phyloP scores from a whole-genome alignment of 2,797 vertebrate genomes.

The Sebastes minor region DNA sequence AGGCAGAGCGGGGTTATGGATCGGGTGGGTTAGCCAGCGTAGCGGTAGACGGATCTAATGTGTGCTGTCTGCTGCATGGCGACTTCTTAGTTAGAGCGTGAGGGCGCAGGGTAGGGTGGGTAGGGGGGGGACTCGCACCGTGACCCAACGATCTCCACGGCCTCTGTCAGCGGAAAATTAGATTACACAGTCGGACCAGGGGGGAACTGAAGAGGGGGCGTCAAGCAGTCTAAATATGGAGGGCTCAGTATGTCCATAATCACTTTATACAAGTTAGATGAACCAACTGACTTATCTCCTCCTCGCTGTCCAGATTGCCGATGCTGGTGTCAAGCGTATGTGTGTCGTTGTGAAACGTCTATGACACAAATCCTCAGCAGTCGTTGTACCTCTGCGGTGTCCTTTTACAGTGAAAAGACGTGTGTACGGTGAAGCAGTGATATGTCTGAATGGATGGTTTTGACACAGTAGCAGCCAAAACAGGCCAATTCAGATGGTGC shows the following conservation, averaged over 20 bases:
- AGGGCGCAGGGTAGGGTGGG: constrained; percentile 43
- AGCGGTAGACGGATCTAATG: constrained; percentile 82
- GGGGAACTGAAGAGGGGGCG: constrained; percentile 76
- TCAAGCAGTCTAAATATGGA: constrained; percentile 87
- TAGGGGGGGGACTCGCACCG: constrained; percentile 61
- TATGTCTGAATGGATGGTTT: constrained; percentile 46
- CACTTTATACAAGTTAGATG: constrained; percentile 84
- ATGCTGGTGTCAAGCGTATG: constrained; percentile 54
- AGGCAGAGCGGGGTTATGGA: constrained; percentile 64
- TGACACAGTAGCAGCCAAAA: constrained; percentile 52
- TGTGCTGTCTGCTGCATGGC: constrained; percentile 81
- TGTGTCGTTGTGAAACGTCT: constrained; percentile 24
- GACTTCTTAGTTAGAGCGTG: constrained; percentile 80
- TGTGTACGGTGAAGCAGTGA: constrained; percentile 36
- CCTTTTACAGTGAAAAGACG: constrained; percentile 13
- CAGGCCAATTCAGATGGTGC: constrained; percentile 54
- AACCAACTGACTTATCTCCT: constrained; percentile 80
- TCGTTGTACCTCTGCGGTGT: constrained; percentile 24
- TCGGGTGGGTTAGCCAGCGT: constrained; percentile 38
- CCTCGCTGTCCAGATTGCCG: constrained; percentile 72
- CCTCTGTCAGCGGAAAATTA: constrained; percentile 86
- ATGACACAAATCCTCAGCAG: constrained; percentile 30
- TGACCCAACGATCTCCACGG: constrained; percentile 82
- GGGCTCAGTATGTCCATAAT: constrained; percentile 82
- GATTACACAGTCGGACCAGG: constrained; percentile 82